phyloP scores from a whole-genome alignment of 1,140 invertebrate genomes.

The Anagrus nilaparvatae region DNA sequence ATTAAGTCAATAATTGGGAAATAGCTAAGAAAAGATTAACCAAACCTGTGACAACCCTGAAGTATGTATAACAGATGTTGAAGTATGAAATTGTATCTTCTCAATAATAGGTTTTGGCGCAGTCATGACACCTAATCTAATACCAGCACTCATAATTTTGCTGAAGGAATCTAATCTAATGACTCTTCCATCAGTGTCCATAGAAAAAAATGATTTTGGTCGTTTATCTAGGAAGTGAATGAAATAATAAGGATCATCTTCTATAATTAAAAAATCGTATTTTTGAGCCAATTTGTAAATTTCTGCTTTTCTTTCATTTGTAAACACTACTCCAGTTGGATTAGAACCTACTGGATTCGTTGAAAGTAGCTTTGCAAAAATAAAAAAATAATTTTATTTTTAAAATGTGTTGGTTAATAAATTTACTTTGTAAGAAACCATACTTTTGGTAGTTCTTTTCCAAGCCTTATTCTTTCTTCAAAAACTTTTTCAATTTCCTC shows the following conservation, averaged over 20 bases:
- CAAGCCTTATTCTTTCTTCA: constrained; percentile 19
- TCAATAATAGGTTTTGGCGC: constrained; percentile 39
- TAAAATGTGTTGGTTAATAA: constrained; percentile 3
- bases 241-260: constrained; percentile 57
- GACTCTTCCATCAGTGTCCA: constrained; percentile 53
- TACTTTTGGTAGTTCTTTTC: constrained; percentile 33
- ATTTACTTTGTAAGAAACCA: not conserved
- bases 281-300: constrained; percentile 49
- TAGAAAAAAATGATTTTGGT: constrained; percentile 46
- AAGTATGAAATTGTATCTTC: constrained; percentile 40
- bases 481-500: constrained; percentile 26
- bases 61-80: constrained; percentile 44
- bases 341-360: constrained; percentile 53
- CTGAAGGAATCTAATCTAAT: constrained; percentile 56
- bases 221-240: constrained; percentile 45
- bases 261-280: constrained; percentile 53
- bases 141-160: constrained; percentile 48
- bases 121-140: constrained; percentile 47
- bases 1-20: no score
- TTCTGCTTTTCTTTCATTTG: constrained; percentile 40
- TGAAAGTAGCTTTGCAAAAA: constrained; percentile 45
- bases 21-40: no score
- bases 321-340: constrained; percentile 46
- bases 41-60: constrained; percentile 49
- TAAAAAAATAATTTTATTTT: constrained; percentile 4